Conservation (phyloP, 2,797 vertebrate genomes). For the Micromesistius poutassou region DNA sequence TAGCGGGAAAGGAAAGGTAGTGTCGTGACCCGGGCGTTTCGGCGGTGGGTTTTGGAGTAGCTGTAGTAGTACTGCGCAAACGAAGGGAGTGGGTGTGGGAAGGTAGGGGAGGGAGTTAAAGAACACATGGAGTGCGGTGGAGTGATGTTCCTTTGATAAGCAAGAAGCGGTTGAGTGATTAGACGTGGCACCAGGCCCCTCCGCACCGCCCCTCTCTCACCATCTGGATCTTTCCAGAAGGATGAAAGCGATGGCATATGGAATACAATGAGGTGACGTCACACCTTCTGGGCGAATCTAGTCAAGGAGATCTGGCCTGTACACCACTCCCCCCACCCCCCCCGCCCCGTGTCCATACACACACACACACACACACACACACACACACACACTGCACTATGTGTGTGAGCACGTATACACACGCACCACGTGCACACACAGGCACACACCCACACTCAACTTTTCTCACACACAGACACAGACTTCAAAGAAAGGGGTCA, state of each 20-base stretch:
- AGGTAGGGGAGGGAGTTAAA: background rate
- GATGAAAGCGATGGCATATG: slow-evolving; percentile 44
- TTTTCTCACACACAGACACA: no score
- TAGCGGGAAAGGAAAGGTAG: no score
- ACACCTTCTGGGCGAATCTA: slow-evolving; percentile 17
- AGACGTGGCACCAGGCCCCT: background rate
- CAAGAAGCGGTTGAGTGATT: background rate
- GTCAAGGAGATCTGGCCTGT: slow-evolving; percentile 34
- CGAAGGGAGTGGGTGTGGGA: background rate
- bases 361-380: background rate
- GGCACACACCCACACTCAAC: no score
- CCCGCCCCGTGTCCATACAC: no score
- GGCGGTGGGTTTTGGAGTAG: background rate
- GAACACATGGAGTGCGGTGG: background rate
- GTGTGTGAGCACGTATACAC: no score
- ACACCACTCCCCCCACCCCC: no score
- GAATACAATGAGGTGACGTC: slow-evolving; percentile 32
- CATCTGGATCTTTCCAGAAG: slow-evolving; percentile 47
- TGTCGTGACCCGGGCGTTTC: no score
- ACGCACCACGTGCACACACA: no score
- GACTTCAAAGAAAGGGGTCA: no score
- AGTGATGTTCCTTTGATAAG: no score
- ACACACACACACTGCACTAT: no score
- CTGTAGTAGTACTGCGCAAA: no score
- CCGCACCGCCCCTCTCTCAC: slow-evolving; percentile 35